Evolutionary conservation across 2,113 vertebrate species (phyloP), one percentile per base, ranked within the genome.

Genomic region (Cololabis saira): DNA sequence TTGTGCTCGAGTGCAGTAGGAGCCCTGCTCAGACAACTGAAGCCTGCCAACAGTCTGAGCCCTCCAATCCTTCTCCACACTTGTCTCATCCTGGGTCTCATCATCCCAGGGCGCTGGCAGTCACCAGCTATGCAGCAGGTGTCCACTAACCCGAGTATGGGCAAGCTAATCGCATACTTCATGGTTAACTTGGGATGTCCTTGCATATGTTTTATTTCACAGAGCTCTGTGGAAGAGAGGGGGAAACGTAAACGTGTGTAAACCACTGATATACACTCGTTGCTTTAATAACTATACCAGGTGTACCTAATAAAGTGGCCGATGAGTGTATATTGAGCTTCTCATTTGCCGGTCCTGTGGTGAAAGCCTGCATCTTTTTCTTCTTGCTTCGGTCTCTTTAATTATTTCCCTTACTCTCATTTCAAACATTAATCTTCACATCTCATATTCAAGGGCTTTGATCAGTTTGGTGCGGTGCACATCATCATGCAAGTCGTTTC

Each of bases 361-460:
- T 51, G 65, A 71, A n/a, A 45, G 51, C 33, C 37, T n/a, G 44
- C n/a, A 14, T 6, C 8, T 50, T 18, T 56, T 17, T 62, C n/a
- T 48, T 49, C 43, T 19, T 24, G 2, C 41, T 12, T 19, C 16
- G n/a, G n/a, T 12, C 21, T 61, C 8, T 51, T 10, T 44, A 1
- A 53, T 45, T 55, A 56, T 61, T 54, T 37, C 49, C 58, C 47
- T 58, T 52, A 1, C 15, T 60, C 56, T 64, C 37, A 50, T 81
- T 81, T 80, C 44, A 76, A 74, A 85, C 66, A 74, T 82, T 62
- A 62, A 76, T 77, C 62, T 71, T 88, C 82, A 71, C 62, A 64
- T 74, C 70, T 76, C 60, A 84, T 84, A 65, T 82, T 49, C 61
- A 8, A 43, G 17, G 1, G 72, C 85, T 89, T 90, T 87, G 86